phyloP scores from a whole-genome alignment of 2,113 vertebrate genomes.

The Bujurquina vittata region DNA sequence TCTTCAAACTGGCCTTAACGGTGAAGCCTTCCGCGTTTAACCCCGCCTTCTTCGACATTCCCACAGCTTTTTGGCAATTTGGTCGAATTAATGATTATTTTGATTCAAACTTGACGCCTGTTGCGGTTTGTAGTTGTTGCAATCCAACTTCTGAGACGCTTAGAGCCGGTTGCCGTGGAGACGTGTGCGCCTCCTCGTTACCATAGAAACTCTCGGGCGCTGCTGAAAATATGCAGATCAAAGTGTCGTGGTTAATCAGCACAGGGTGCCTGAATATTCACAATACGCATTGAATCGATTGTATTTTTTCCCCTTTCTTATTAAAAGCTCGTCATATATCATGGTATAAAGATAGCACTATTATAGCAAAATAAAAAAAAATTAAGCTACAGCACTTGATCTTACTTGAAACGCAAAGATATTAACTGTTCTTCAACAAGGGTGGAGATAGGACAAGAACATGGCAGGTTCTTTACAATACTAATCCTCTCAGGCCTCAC shows the following conservation, averaged over 20 bases:
- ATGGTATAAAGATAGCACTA: neutral
- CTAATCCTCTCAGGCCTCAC: neutral
- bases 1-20: slow-evolving; percentile 74
- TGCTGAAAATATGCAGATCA: neutral
- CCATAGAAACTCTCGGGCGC: slow-evolving; percentile 2
- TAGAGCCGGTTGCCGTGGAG: slow-evolving; percentile 55
- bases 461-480: neutral
- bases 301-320: fast-evolving
- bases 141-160: slow-evolving; percentile 66
- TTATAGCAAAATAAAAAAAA: neutral
- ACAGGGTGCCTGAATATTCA: neutral
- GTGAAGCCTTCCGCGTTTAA: slow-evolving; percentile 73
- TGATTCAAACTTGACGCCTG: neutral
- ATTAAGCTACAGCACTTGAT: neutral
- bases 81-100: neutral
- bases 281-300: too few relatives aligned
- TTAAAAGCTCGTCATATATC: neutral
- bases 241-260: neutral
- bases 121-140: slow-evolving; percentile 54
- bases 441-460: neutral
- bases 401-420: neutral
- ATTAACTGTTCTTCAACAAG: neutral
- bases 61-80: neutral
- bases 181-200: slow-evolving; percentile 40
- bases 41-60: slow-evolving; percentile 39